Base-by-base conservation (phyloP, 2,113 vertebrate species). In the Cynopterus brachyotis region DNA sequence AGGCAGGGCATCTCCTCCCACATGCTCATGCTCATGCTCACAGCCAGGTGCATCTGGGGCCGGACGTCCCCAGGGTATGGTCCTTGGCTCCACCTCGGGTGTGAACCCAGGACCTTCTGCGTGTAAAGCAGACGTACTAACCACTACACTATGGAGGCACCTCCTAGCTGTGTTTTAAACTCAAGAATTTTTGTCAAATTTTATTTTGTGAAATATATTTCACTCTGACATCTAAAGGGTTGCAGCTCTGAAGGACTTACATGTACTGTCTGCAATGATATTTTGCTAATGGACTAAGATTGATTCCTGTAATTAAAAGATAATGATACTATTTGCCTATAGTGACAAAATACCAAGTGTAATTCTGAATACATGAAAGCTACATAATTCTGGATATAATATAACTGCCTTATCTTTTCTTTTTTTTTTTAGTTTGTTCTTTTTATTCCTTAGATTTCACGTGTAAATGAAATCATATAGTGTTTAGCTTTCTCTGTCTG, bases 281-380 rank as follows among this genome's bases (percentile, higher is more conserved):
- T 90, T 83, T 76, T 96, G 72, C 22, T 98, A 96, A 92, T 92
- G 79, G 97, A 95, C 81, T 67, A 64, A 97, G 97, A 80, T 86
- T 96, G 89, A 75, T 97, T 72, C 73, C 90, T 24, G 42, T 81
- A 93, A 97, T 92, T 94, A 85, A 97, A 98, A 96, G 35, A 78
- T 37, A 97, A 97, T 80, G 96, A 91, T 64, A 70, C 3, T 84
- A 26, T 89, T 93, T 75, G 40, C 59, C 5, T 93, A 72, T 94
- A 73, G 97, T 96, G 80, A 92, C 42, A 70, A 87, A 19, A 79
- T n/a, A 47, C 19, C 84, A 90, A 97, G 85, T 55, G 87, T 95
- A 94, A 95, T 80, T 82, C 66, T 32, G 35, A 66, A n/a, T 94
- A 35, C 82, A 47, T 84, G 40, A 95, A 86, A 95, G 85, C 75